Percentiles rank a stretch among this genome's conserved stretches.
phyloP scores from a whole-genome alignment of 2,113 vertebrate species.

The Toxotes chatareus region DNA sequence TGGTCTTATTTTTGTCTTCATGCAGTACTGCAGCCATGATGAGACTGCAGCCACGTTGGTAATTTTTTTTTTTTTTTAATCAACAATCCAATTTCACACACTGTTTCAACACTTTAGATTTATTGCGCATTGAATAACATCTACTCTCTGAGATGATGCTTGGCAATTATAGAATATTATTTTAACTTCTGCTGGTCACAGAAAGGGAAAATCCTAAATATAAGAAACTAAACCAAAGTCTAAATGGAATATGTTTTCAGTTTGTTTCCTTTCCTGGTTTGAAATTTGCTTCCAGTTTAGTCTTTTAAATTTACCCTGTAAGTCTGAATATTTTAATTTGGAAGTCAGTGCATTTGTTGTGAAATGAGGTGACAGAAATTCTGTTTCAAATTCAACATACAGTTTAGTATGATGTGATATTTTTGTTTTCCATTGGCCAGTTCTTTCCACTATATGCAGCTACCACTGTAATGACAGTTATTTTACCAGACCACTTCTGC shows the following conservation, averaged over 20 bases:
- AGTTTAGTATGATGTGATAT: conserved; percentile 19
- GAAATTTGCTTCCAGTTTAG: conserved; percentile 28
- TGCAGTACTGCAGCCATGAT: conserved; percentile 48
- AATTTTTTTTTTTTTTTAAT: conserved; percentile 15
- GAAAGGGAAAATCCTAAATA: conserved; percentile 63
- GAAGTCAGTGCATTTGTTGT: conserved; percentile 32
- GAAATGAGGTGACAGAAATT: conserved; percentile 37
- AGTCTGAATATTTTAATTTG: conserved; percentile 43
- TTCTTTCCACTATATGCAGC: conserved; percentile 57
- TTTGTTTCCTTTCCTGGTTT: conserved; percentile 34
- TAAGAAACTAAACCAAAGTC: conserved; percentile 73
- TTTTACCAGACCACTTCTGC: conserved; percentile 57
- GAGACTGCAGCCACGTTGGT: conserved; percentile 42
- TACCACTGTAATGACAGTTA: conserved; percentile 47
- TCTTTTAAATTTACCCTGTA: conserved; percentile 22
- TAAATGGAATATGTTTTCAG: conserved; percentile 55
- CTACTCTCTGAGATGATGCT: conserved; percentile 33
- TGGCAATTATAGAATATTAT: conserved; percentile 45
- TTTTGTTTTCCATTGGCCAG: conserved; percentile 62
- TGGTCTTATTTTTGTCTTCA: conserved; percentile 50
- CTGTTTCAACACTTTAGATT: conserved; percentile 34
- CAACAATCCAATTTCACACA: conserved; percentile 26
- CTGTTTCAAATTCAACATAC: conserved; percentile 21
- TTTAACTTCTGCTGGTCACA: conserved; percentile 71
- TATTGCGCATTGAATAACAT: conserved; percentile 37